Conservation (phyloP, 2,113 vertebrate genomes). For the Anser cygnoides region DNA sequence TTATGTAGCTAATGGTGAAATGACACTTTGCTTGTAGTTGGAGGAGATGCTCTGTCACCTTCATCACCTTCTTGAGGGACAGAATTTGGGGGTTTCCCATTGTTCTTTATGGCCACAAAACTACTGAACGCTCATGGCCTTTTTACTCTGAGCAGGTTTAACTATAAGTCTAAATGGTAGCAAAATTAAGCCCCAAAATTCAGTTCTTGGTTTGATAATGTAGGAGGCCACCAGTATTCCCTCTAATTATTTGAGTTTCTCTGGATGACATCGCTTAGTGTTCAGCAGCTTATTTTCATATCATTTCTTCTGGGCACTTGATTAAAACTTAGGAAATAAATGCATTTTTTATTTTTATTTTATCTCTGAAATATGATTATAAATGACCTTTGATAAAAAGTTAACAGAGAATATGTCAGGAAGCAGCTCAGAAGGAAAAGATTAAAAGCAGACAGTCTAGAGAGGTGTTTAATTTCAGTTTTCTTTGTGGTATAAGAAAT, state of each 20-base stretch:
- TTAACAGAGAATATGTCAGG: conserved; percentile 61
- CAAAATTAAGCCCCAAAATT: neutral
- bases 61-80: fast-evolving
- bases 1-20: neutral
- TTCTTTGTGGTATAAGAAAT: conserved; percentile 56
- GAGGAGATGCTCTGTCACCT: neutral
- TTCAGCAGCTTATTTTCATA: neutral
- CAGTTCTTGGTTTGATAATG: neutral
- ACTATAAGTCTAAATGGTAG: neutral
- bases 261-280: neutral
- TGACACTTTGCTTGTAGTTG: neutral
- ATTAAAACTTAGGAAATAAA: conserved; percentile 55
- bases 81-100: neutral
- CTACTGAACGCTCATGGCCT: neutral
- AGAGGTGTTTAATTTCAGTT: conserved; percentile 71
- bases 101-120: neutral
- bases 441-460: conserved; percentile 70
- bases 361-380: conserved; percentile 64
- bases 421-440: conserved; percentile 56
- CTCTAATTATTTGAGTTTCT: neutral
- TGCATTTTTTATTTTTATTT: conserved; percentile 50
- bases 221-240: neutral
- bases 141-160: neutral
- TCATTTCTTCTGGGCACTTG: neutral
- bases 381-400: conserved; percentile 71